phyloP scores from a whole-genome alignment of 2,113 vertebrate species.

The Natator depressus region DNA sequence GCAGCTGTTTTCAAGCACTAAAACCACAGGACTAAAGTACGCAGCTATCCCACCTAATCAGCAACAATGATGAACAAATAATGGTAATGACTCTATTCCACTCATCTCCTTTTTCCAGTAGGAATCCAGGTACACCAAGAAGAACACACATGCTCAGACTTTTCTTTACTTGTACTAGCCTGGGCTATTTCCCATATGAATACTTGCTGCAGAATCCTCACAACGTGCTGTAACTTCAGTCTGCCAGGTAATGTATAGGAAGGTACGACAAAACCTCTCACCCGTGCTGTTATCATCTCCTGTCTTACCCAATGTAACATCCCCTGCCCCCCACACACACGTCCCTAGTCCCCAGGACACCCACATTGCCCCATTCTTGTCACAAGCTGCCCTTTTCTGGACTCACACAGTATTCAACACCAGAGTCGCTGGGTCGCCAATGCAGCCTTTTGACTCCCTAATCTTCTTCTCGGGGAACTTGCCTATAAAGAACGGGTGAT shows the following conservation, averaged over 20 bases:
- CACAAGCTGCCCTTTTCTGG: no score
- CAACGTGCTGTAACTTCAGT: neutral
- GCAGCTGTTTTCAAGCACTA: constrained; percentile 61
- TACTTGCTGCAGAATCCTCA: neutral
- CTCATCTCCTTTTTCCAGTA: constrained; percentile 1
- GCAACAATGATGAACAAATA: constrained; percentile 55
- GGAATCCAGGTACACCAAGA: constrained; percentile 12
- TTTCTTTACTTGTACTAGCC: neutral
- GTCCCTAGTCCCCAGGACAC: neutral
- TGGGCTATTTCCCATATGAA: neutral
- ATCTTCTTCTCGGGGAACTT: no score
- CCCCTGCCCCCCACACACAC: no score
- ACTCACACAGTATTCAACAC: no score
- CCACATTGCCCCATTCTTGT: neutral
- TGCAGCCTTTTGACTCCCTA: no score
- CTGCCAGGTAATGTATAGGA: neutral
- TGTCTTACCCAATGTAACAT: neutral
- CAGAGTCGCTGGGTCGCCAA: no score
- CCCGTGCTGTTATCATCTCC: neutral
- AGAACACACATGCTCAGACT: neutral
- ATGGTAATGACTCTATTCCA: neutral
- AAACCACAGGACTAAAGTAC: constrained; percentile 59
- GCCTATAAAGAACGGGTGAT: no score
- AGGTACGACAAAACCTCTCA: neutral
- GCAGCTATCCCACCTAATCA: constrained; percentile 6